Evolutionary conservation across 2,113 vertebrate genomes (phyloP).

Genomic region (Polypterus senegalus): DNA sequence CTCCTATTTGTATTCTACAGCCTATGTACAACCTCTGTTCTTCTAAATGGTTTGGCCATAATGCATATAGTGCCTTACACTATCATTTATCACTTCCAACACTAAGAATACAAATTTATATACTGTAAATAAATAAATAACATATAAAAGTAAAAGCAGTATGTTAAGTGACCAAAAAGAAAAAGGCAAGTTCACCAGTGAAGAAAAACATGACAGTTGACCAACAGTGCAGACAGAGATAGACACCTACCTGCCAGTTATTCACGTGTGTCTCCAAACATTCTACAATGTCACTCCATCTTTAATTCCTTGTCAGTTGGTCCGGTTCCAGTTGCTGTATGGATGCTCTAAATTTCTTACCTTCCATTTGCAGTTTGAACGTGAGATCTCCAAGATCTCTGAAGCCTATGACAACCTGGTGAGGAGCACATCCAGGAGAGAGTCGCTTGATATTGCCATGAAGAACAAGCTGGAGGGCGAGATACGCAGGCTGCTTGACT

Average conservation of each 20-base stretch:
- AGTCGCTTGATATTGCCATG: constrained; percentile 69
- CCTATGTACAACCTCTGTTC: not conserved
- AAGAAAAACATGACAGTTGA: too few relatives aligned
- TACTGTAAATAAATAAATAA: too few relatives aligned
- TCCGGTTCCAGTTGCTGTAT: not conserved
- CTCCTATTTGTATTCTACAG: not conserved
- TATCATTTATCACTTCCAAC: not conserved
- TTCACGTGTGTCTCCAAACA: too few relatives aligned
- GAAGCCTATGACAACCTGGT: constrained; percentile 70
- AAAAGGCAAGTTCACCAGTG: too few relatives aligned
- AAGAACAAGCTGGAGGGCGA: constrained; percentile 69
- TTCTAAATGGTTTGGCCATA: not conserved
- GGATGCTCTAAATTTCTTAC: not conserved
- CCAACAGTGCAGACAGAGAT: too few relatives aligned
- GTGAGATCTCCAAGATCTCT: constrained; percentile 65
- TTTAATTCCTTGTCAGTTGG: too few relatives aligned
- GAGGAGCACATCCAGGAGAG: constrained; percentile 68
- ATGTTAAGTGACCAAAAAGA: too few relatives aligned
- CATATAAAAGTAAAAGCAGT: too few relatives aligned
- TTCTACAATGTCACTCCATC: too few relatives aligned
- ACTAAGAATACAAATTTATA: too few relatives aligned
- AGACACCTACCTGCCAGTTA: too few relatives aligned
- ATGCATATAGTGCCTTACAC: not conserved
- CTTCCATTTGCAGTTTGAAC: constrained; percentile 55
- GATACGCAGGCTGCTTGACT: constrained; percentile 71